A percentile compares a stretch with the other conserved stretches of the same genome.
phyloP scores from a whole-genome alignment of 2,113 vertebrate species.

The Oxyruncus cristatus region DNA sequence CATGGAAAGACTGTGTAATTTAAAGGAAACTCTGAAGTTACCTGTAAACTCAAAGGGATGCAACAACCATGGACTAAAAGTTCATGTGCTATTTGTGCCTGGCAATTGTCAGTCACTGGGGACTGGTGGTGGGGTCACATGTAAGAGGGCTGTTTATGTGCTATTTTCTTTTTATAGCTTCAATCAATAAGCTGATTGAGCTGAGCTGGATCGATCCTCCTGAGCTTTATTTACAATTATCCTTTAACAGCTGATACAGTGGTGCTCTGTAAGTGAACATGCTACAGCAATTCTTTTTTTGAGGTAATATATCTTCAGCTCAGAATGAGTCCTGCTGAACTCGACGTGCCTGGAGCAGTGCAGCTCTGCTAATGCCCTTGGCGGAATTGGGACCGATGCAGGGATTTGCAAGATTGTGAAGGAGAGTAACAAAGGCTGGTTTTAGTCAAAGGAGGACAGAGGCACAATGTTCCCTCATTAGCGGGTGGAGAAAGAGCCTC shows the following conservation, averaged over 20 bases:
- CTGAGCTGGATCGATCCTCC: conserved; percentile 1
- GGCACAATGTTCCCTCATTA: not conserved
- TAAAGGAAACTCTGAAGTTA: not conserved
- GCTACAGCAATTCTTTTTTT: not conserved
- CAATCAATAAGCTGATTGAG: conserved; percentile 59
- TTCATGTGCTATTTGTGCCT: not conserved
- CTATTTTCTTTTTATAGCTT: conserved; percentile 35
- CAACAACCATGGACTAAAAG: not conserved
- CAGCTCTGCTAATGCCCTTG: not conserved
- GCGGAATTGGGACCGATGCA: not conserved
- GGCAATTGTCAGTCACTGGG: not conserved
- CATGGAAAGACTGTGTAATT: not conserved
- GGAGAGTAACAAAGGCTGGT: not conserved
- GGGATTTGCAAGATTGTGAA: not conserved
- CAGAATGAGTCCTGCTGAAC: not conserved
- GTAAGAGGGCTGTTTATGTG: not conserved
- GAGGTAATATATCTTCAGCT: not conserved
- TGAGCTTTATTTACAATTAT: conserved; percentile 60
- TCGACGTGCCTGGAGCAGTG: not conserved
- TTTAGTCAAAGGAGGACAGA: not conserved
- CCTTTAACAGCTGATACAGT: conserved; percentile 13
- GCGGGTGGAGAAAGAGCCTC: not conserved
- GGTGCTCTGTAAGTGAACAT: not conserved
- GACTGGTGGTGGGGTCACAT: not conserved
- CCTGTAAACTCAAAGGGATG: not conserved